These are phyloP conservation scores for Lateolabrax maculatus DNA, from an alignment of 2,797 vertebrate genomes.

Conservation along the genomic window DNA sequence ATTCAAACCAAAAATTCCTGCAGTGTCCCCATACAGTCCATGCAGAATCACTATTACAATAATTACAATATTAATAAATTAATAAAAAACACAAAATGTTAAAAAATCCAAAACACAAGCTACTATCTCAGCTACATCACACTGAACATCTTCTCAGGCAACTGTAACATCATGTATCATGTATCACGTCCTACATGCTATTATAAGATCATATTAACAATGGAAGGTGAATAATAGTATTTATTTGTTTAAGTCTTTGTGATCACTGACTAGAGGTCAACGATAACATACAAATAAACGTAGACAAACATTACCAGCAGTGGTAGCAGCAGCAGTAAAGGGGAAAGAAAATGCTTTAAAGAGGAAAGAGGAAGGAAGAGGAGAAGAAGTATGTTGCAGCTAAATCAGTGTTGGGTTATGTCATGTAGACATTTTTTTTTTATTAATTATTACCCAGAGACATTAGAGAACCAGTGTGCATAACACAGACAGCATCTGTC, in stretches of 20 bases:
- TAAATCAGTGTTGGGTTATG: conserved; percentile 7
- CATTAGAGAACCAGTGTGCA: conserved; percentile 43
- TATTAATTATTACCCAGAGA: conserved; percentile 60
- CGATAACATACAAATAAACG: neutral
- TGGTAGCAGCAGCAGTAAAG: neutral
- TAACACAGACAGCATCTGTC: conserved; percentile 65
- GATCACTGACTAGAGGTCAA: neutral
- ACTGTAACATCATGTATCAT: neutral
- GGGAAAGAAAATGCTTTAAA: neutral
- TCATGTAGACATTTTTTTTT: conserved; percentile 38
- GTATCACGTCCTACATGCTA: too few relatives aligned
- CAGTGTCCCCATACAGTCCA: neutral
- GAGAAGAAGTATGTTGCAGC: conserved; percentile 11
- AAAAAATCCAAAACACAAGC: neutral
- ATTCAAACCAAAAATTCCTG: neutral
- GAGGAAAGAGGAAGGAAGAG: neutral
- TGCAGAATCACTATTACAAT: too few relatives aligned
- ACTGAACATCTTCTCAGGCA: neutral
- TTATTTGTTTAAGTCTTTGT: neutral
- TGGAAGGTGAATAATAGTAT: too few relatives aligned
- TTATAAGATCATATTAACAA: too few relatives aligned
- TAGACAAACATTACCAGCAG: neutral
- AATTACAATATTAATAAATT: too few relatives aligned
- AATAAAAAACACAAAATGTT: neutral
- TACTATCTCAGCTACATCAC: neutral